Evolutionary conservation across 53 echinoderm and acorn worm genomes (phyloP), one percentile per base, ranked within the genome.

Genomic region (Stichopus horrens): DNA sequence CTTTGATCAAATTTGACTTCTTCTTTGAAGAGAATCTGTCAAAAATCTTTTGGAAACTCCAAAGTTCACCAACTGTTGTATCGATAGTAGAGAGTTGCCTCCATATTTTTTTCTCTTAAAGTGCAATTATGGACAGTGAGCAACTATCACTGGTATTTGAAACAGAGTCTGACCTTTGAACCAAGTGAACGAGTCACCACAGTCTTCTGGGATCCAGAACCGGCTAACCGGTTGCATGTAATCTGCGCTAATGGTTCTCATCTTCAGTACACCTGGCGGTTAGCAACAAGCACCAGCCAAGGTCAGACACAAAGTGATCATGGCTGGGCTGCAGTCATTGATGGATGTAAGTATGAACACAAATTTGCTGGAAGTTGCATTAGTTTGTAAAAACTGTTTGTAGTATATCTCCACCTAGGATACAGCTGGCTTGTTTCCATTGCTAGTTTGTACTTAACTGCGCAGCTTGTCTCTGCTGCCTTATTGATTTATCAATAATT

Each of bases 131-230:
- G 98, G 98, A 98, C 94, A 1, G 79, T 93, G 21, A 89, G 87
- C 7, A 98, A 98, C 88, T 96, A 98, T 23, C 98, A 98, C 90
- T 98, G 95, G 95, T 98, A 98, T 86, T 88, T 98, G 56, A 98
- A 98, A 74, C 98, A 98, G 79, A 94, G 89, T 54, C 91, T 98
- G 4, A 88, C 95, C 53, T 98, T 98, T 79, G 5, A 53, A 51
- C 23, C 75, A 1, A 76, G 21, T 67, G 88, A 94, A 20, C 81
- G 91, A 77, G 86, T 98, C 57, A 90, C 86, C 19, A 92, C 98
- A 14, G 54, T 98, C 79, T 89, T 89, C 78, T 98, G 94, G 94
- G 98, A 94, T 89, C 98, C 95, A 22, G 98, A 98, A 75, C 98
- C 94, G 76, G 93, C 92, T 75, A 92, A 94, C 88, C 90, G 94